Percentiles rank a stretch among this genome's conserved stretches.
Conservation (phyloP, 1,140 invertebrate species). For the Sogatella furcifera region DNA sequence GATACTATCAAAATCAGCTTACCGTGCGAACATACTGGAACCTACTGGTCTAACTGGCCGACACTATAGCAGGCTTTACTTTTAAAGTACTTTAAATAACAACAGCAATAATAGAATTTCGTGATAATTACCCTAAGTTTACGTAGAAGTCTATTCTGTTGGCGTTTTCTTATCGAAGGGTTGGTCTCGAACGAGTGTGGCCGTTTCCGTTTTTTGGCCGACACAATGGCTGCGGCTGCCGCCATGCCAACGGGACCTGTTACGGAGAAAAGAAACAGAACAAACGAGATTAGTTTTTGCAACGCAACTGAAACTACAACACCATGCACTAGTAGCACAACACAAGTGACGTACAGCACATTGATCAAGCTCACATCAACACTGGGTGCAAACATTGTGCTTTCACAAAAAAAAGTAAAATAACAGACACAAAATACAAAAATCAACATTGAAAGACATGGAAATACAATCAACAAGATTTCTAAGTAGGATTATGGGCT, state of each 20-base stretch:
- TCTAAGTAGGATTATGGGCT: too few relatives aligned
- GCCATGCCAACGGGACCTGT: slow-evolving; percentile 89
- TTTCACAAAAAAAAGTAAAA: too few relatives aligned
- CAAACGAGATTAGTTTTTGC: background rate
- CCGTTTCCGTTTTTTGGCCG: slow-evolving; percentile 88
- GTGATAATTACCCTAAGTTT: slow-evolving; percentile 61
- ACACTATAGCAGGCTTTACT: too few relatives aligned
- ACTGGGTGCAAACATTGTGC: too few relatives aligned
- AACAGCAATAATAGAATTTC: background rate
- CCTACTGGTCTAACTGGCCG: too few relatives aligned
- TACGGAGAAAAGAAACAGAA: background rate
- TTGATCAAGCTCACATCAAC: too few relatives aligned
- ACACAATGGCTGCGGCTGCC: slow-evolving; percentile 91
- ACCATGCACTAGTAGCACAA: background rate
- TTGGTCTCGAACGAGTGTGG: slow-evolving; percentile 97
- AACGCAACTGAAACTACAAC: background rate
- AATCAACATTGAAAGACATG: too few relatives aligned
- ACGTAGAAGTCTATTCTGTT: slow-evolving; percentile 85
- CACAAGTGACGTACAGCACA: background rate
- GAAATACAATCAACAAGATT: too few relatives aligned
- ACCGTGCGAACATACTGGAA: too few relatives aligned
- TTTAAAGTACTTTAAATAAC: too few relatives aligned
- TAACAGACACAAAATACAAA: too few relatives aligned
- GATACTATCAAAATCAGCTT: too few relatives aligned
- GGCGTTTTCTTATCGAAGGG: slow-evolving; percentile 89